phyloP scores from a whole-genome alignment of 1,140 invertebrate species.

The Oscheius sp. region DNA sequence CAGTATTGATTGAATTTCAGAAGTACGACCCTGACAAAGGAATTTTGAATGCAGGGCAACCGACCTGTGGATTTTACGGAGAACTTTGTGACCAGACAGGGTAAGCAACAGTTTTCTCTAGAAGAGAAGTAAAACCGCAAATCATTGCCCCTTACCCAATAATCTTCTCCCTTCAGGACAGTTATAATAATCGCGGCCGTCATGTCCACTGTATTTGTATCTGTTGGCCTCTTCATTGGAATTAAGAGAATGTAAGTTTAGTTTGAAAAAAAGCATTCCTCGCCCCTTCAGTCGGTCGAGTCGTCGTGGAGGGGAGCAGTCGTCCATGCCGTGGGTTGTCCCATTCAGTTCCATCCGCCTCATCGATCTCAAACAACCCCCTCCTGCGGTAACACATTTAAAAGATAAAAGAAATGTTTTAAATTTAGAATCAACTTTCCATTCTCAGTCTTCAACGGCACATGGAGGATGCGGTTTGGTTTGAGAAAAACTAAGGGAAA shows the following conservation, averaged over 20 bases:
- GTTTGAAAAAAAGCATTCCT: neutral
- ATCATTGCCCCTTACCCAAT: too few species aligned
- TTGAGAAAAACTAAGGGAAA: neutral
- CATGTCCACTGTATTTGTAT: conserved; percentile 23
- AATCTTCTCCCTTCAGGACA: conserved; percentile 22
- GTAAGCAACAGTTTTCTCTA: neutral
- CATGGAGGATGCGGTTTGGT: conserved; percentile 3
- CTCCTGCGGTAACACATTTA: neutral
- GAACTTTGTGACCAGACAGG: conserved; percentile 41
- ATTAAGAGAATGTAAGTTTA: conserved; percentile 20
- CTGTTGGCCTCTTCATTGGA: conserved; percentile 21
- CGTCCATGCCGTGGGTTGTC: conserved; percentile 11
- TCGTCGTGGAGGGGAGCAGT: neutral
- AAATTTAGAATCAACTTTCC: conserved; percentile 20
- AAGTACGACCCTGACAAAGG: conserved; percentile 8
- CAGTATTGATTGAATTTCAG: neutral
- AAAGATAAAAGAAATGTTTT: neutral
- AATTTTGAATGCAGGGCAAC: conserved; percentile 6
- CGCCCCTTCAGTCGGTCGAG: neutral
- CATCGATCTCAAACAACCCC: neutral
- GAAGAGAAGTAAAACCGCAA: neutral
- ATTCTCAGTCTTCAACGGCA: conserved; percentile 7
- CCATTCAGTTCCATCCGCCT: neutral
- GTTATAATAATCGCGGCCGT: conserved; percentile 29
- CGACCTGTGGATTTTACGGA: conserved; percentile 37